Conservation (phyloP, 2,888 invertebrate species). For the Molanna angustata region DNA sequence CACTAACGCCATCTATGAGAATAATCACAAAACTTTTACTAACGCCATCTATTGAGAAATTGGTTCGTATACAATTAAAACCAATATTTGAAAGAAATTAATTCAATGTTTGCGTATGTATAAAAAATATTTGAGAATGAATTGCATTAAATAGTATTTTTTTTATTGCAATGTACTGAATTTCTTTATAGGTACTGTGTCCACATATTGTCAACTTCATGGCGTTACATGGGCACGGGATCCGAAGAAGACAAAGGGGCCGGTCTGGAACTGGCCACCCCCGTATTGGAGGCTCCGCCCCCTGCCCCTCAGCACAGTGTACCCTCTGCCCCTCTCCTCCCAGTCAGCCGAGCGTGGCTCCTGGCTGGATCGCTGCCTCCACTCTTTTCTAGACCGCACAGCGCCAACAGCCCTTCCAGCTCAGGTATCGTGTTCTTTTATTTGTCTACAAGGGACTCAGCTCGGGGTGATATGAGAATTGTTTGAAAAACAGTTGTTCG, state of each 20-base stretch:
- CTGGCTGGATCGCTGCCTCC: slow-evolving; percentile 63
- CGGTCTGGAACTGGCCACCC: slow-evolving; percentile 71
- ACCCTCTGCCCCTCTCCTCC: slow-evolving; percentile 48
- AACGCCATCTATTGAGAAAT: too few relatives aligned
- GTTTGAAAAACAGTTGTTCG: too few relatives aligned
- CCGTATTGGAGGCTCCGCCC: slow-evolving; percentile 62
- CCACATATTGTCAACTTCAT: slow-evolving; percentile 54
- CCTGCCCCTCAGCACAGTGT: slow-evolving; percentile 28
- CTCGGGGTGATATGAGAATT: too few relatives aligned
- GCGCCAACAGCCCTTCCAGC: slow-evolving; percentile 24
- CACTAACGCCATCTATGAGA: too few relatives aligned
- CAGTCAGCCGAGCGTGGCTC: slow-evolving; percentile 68
- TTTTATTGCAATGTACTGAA: background rate
- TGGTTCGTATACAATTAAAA: too few relatives aligned
- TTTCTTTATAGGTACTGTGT: slow-evolving; percentile 46
- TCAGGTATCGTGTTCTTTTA: slow-evolving; percentile 35
- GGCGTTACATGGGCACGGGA: slow-evolving; percentile 51
- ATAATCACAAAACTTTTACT: too few relatives aligned
- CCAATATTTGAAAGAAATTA: too few relatives aligned
- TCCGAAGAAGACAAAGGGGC: slow-evolving; percentile 39
- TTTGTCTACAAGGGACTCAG: too few relatives aligned
- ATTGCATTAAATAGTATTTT: too few relatives aligned
- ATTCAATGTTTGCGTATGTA: too few relatives aligned
- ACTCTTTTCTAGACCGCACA: slow-evolving; percentile 52
- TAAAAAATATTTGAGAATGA: too few relatives aligned